Percentiles rank a stretch among this genome's conserved stretches.
phyloP scores from a whole-genome alignment of 1,140 invertebrate genomes.

The Bombyx mandarina region DNA sequence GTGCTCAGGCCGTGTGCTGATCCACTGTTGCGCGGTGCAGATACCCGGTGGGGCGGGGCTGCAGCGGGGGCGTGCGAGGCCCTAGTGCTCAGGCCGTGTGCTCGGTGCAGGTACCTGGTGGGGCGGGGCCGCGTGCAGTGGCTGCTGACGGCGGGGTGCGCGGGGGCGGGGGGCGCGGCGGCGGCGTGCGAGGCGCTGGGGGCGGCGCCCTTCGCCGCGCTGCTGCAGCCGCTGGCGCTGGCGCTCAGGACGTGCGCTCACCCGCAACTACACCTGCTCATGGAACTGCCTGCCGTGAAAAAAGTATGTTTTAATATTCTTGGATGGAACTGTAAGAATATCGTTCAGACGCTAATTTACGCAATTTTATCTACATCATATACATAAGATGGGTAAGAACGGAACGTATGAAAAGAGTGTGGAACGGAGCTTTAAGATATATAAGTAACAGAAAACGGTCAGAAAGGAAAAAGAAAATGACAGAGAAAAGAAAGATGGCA shows the following conservation, averaged over 20 bases:
- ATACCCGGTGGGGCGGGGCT: constrained; percentile 31
- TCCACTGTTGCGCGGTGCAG: no score
- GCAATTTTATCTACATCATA: no score
- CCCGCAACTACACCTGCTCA: constrained; percentile 32
- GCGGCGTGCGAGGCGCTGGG: constrained; percentile 21
- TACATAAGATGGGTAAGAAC: no score
- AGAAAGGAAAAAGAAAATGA: no score
- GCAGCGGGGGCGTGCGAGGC: neutral
- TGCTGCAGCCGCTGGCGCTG: constrained; percentile 31
- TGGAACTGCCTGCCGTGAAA: constrained; percentile 44
- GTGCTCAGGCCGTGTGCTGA: neutral
- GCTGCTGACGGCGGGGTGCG: constrained; percentile 20
- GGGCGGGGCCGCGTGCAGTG: constrained; percentile 33
- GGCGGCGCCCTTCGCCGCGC: constrained; percentile 27
- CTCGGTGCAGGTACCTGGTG: constrained; percentile 24
- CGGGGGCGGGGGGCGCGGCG: constrained; percentile 20
- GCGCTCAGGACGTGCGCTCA: constrained; percentile 39
- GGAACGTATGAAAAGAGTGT: no score
- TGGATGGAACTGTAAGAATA: neutral
- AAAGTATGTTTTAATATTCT: constrained; percentile 24
- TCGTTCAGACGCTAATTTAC: no score
- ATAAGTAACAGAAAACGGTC: no score
- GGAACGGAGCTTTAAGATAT: no score
- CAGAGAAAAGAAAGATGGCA: no score
- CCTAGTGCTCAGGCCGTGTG: neutral